Base-by-base conservation (phyloP, 1,140 invertebrate genomes). In the Camponotus pennsylvanicus region DNA sequence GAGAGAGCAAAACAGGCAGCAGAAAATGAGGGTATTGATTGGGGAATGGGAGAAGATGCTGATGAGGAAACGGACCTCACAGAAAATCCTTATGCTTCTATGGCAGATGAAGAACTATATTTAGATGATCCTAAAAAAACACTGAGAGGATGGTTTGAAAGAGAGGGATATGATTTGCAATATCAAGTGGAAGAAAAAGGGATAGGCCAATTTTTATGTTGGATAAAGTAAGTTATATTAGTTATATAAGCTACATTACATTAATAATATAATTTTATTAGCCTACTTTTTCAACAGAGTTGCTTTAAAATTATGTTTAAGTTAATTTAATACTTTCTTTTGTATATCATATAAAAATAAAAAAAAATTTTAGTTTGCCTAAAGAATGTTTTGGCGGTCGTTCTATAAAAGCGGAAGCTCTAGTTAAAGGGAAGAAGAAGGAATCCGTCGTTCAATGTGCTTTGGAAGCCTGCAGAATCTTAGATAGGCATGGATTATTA, bases 41-140 rank as follows among this genome's bases (percentile, higher is more conserved):
- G 98, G 98, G 98, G 98, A 91, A 98, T 99, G 97, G 96, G 97
- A n/a, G 98, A 98, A 84, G 98, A 98, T 94, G 98, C 98, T 0
- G 98, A 98, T 85, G 98, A 98, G 91, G 98, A 98, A 90, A 96
- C 97, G 0, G 98, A 98, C 93, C 92, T 97, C 9, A 94, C 96
- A 3, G 97, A 98, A 71, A 99, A 99, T 95, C 98, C 98, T 1
- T 99, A 96, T 94, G 98, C 98, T 0, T 95, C 96, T 69, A 96
- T 97, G 0, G 96, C 96, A 64, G 98, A 98, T 94, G 98, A 99
- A 93, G 98, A 99, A 87, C 93, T 99, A 6, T 99, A 98, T 94
- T 95, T 99, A 37, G 97, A 98, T 76, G 99, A 99, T 95, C 99
- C 99, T 0, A 99, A 99, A 94, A 99, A 99, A 94, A 98, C 98